Evolutionary conservation across 2,797 vertebrate genomes (phyloP).

Genomic region (Sarcoramphus papa): DNA sequence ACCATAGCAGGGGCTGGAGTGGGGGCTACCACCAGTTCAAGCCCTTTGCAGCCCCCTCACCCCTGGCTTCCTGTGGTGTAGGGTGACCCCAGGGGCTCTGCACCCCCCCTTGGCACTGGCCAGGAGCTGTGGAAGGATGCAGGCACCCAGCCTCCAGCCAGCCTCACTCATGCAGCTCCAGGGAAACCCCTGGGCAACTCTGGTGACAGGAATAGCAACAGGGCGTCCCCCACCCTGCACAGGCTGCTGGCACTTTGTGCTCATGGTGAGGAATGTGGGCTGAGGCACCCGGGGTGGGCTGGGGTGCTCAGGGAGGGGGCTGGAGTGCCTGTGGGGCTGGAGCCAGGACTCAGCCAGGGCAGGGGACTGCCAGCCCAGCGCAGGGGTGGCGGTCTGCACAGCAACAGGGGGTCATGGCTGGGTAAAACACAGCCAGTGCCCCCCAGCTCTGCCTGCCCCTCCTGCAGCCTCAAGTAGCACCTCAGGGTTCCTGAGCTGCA

Average conservation of each 20-base stretch:
- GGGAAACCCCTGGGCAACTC: too few relatives aligned
- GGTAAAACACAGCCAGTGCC: neutral
- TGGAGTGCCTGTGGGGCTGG: neutral
- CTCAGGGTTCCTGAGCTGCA: neutral
- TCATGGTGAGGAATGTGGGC: neutral
- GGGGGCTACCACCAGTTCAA: neutral
- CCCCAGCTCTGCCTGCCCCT: neutral
- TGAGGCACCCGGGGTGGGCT: neutral
- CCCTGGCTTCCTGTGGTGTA: neutral
- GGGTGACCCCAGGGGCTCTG: neutral
- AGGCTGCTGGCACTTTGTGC: neutral
- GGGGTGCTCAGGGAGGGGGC: too few relatives aligned
- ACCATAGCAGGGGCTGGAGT: neutral
- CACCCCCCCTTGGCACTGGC: too few relatives aligned
- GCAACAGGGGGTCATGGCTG: neutral
- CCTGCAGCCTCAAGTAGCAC: neutral
- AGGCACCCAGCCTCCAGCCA: neutral
- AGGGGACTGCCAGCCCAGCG: neutral
- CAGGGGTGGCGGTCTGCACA: fast-evolving
- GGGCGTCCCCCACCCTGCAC: neutral
- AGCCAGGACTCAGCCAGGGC: neutral
- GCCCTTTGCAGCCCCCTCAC: neutral
- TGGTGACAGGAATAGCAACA: too few relatives aligned
- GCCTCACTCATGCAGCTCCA: neutral
- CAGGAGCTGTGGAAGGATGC: neutral